These are phyloP conservation scores for Drosophila carrolli DNA, from an alignment of 1,140 invertebrate genomes.

Conservation along the genomic window DNA sequence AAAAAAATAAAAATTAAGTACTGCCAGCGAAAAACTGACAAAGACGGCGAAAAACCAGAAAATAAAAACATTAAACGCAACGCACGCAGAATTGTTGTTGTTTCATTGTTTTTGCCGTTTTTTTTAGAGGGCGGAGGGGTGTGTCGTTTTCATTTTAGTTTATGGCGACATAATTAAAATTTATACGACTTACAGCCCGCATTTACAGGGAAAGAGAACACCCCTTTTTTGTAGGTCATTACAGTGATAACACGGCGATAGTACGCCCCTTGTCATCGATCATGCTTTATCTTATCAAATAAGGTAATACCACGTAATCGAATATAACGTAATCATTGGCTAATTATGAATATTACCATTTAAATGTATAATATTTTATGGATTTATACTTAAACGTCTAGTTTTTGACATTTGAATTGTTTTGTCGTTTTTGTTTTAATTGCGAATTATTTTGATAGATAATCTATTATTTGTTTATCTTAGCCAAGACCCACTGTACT, in stretches of 20 bases:
- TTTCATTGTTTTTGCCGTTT: slow-evolving; percentile 14
- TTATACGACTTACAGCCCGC: slow-evolving; percentile 59
- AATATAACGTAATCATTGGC: not conserved
- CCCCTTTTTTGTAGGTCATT: slow-evolving; percentile 1
- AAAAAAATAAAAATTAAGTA: slow-evolving; percentile 30
- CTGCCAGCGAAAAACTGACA: slow-evolving; percentile 38
- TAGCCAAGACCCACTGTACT: slow-evolving; percentile 2
- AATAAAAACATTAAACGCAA: slow-evolving; percentile 38
- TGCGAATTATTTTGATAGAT: not conserved
- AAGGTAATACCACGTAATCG: not conserved
- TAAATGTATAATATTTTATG: not conserved
- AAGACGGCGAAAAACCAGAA: slow-evolving; percentile 7
- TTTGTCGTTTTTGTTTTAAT: not conserved
- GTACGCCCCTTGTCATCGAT: slow-evolving; percentile 6
- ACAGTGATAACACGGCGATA: slow-evolving; percentile 5
- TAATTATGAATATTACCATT: not conserved
- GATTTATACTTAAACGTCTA: too few relatives aligned
- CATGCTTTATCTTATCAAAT: slow-evolving; percentile 9
- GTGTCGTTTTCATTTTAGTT: slow-evolving; percentile 56
- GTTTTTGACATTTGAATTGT: too few relatives aligned
- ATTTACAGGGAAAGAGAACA: not conserved
- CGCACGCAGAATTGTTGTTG: slow-evolving; percentile 31
- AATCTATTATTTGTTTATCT: not conserved
- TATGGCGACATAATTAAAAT: slow-evolving; percentile 79
- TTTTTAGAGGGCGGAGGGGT: slow-evolving; percentile 5